Conservation (phyloP, 1,140 invertebrate species). For the Stratiolaelaps scimitus region DNA sequence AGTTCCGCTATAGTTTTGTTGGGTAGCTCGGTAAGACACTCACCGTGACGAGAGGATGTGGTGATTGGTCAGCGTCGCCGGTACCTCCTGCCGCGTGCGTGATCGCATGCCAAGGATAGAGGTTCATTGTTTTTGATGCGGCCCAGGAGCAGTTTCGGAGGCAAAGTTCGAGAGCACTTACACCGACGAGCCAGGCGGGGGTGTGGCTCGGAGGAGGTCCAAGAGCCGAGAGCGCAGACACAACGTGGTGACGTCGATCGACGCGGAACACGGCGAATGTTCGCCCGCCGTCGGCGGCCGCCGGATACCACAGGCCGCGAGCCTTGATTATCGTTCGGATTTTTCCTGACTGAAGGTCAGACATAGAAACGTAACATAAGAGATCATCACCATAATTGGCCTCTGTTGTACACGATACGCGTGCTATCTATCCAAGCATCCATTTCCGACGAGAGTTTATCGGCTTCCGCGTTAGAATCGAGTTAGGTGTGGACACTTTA, state of each 20-base stretch:
- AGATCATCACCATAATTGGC: too few relatives aligned
- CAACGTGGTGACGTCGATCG: slow-evolving; percentile 69
- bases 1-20: too few relatives aligned
- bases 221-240: slow-evolving; percentile 88
- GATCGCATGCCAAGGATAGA: slow-evolving; percentile 87
- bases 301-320: slow-evolving; percentile 76
- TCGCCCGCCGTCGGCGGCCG: slow-evolving; percentile 62
- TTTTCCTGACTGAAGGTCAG: slow-evolving; percentile 55
- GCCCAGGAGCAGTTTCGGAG: slow-evolving; percentile 75
- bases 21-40: too few relatives aligned
- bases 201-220: slow-evolving; percentile 52
- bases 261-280: slow-evolving; percentile 72
- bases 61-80: too few relatives aligned
- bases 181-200: slow-evolving; percentile 89
- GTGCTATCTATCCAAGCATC: too few relatives aligned
- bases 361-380: slow-evolving; percentile 28
- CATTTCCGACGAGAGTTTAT: too few relatives aligned
- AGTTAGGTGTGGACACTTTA: too few relatives aligned
- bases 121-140: slow-evolving; percentile 58
- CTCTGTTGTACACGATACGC: too few relatives aligned
- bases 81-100: slow-evolving; percentile 62
- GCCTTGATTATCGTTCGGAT: slow-evolving; percentile 89
- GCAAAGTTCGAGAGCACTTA: slow-evolving; percentile 73
- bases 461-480: too few relatives aligned
- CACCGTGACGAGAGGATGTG: too few relatives aligned